A percentile compares a stretch with the other conserved stretches of the same genome.
Evolutionary conservation across 2,113 vertebrate genomes (phyloP).

Genomic region (Desmodus rotundus): DNA sequence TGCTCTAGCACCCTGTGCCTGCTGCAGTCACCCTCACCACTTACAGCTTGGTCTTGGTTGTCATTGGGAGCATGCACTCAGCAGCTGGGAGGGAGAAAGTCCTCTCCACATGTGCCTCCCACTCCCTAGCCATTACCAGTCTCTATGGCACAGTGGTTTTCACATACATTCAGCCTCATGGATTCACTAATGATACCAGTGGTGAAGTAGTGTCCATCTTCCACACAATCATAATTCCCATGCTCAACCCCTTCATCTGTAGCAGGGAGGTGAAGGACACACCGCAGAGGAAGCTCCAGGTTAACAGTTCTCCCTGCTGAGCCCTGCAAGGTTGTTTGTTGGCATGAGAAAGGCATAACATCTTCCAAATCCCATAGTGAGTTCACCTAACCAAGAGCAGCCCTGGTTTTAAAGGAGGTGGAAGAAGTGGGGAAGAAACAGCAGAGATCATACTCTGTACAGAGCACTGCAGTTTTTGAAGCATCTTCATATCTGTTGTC

Average conservation of each 20-base stretch:
- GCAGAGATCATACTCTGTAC: neutral
- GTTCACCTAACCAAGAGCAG: neutral
- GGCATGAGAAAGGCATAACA: neutral
- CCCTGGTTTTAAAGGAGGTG: neutral
- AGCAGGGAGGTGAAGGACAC: conserved; percentile 43
- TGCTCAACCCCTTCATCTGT: conserved; percentile 52
- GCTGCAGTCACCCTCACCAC: conserved; percentile 30
- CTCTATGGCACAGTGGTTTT: conserved; percentile 44
- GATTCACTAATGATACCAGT: neutral
- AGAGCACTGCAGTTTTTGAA: neutral
- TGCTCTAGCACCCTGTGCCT: conserved; percentile 31
- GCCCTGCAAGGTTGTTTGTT: neutral
- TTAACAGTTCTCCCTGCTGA: neutral
- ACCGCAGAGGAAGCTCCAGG: conserved; percentile 4
- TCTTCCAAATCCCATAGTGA: neutral
- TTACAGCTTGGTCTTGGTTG: neutral
- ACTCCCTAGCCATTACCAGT: conserved; percentile 44
- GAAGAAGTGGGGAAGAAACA: neutral
- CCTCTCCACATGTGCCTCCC: conserved; percentile 34
- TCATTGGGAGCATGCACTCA: neutral
- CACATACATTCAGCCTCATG: conserved; percentile 45
- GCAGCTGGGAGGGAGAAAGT: conserved; percentile 7
- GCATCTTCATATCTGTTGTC: neutral
- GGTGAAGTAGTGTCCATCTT: conserved; percentile 35
- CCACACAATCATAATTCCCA: conserved; percentile 48